Base-by-base conservation (phyloP, 2,888 invertebrate species). In the Timema cristinae region DNA sequence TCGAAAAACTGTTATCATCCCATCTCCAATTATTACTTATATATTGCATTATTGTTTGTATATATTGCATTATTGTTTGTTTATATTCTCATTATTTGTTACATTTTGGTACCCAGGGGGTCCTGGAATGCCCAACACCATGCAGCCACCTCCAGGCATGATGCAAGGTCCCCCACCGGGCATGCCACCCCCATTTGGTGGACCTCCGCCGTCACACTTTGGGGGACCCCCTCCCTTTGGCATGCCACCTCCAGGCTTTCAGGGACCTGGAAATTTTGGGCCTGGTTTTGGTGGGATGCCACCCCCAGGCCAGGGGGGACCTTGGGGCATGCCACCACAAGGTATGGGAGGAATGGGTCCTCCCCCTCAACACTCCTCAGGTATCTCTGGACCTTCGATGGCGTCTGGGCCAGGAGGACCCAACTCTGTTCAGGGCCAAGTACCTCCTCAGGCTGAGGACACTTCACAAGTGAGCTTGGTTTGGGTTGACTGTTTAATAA, bases 231-330 rank as follows among this genome's bases (percentile, higher is more conserved):
- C 89, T 15, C 89, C 88, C 2, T 89, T 88, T 78, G 89, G 88
- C 56, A 85, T 92, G 86, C 91, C 91, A 6, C 91, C 91, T 10
- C 90, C 90, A 47, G 88, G 89, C 48, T 85, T 87, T 78, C 85
- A 84, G 74, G 84, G 77, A 68, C 78, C 78, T 56, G 78, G 79
- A 15, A 78, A 78, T 7, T 73, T 70, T 68, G 67, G 74, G 73
- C 77, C 77, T 71, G 78, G 76, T 71, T 78, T 69, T 50, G 71
- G 80, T 78, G 84, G 84, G 70, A 81, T 85, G 79, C 84, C 86
- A 50, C 84, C 77, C 7, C 75, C 77, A n/a, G 78, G 78, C 49
- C 78, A 76, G 13, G 56, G 68, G 51, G 76, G 76, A 7, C 71
- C 71, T 2, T 77, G 78, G 80, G 81, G 79, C 50, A 79, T 79